Evolutionary conservation across 2,113 vertebrate species (phyloP).

Genomic region (Phocoena sinus): DNA sequence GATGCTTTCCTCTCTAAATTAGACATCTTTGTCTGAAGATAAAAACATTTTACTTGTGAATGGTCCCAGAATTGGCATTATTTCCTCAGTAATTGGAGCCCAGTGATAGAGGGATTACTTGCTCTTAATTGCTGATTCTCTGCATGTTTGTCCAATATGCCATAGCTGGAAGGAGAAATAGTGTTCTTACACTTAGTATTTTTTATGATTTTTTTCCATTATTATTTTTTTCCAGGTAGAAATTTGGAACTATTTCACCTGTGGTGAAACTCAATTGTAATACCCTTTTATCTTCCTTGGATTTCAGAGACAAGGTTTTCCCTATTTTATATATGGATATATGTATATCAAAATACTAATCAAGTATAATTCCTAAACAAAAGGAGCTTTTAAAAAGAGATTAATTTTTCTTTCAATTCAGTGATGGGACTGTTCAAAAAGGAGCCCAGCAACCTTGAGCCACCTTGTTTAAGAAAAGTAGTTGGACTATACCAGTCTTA

Average conservation of each 20-base stretch:
- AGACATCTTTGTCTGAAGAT: not conserved
- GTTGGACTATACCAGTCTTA: not conserved
- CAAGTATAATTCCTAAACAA: not conserved
- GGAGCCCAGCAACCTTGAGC: not conserved
- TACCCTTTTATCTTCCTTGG: not conserved
- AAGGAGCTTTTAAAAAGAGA: not conserved
- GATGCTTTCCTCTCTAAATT: not conserved
- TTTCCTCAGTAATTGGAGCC: not conserved
- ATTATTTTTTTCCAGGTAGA: not conserved
- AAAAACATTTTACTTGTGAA: not conserved
- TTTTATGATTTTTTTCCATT: not conserved
- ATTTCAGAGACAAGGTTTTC: constrained; percentile 5
- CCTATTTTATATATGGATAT: not conserved
- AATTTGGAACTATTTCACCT: not conserved
- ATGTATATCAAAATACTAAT: not conserved
- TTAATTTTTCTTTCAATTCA: not conserved
- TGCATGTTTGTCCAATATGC: not conserved
- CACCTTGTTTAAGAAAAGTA: constrained; percentile 8
- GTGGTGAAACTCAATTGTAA: not conserved
- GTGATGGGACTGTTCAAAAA: not conserved
- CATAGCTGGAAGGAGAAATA: not conserved
- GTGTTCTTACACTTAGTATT: not conserved
- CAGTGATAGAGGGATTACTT: not conserved
- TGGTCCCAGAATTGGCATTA: not conserved
- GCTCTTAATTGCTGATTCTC: not conserved